Conservation (phyloP, 2,888 invertebrate species). For the Synergus laeviventris region DNA sequence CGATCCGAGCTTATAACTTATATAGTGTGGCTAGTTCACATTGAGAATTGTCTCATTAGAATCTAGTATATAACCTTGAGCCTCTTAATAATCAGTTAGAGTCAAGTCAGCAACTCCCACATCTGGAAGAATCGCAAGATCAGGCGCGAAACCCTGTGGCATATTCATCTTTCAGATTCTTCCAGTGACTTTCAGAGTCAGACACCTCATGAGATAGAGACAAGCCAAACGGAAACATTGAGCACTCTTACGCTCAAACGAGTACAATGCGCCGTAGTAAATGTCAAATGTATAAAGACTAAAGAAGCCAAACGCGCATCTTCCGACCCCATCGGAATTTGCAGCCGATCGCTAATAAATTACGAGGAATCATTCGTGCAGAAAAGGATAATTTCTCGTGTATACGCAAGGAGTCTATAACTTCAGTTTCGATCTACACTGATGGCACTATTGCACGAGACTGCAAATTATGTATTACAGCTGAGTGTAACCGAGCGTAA, state of each 20-base stretch:
- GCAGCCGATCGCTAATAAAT: constrained; percentile 7
- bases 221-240: constrained; percentile 32
- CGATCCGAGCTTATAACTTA: not conserved
- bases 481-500: not conserved
- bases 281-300: constrained; percentile 35
- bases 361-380: not conserved
- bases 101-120: constrained; percentile 22
- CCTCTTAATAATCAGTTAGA: constrained; percentile 33
- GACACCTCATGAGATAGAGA: constrained; percentile 10
- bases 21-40: not conserved
- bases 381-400: not conserved
- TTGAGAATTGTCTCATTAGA: constrained; percentile 18
- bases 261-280: constrained; percentile 32
- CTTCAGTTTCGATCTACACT: not conserved
- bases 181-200: not conserved
- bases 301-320: constrained; percentile 1
- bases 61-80: constrained; percentile 28
- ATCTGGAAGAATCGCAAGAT: constrained; percentile 19
- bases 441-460: not conserved
- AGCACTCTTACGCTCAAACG: constrained; percentile 5
- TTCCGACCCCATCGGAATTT: constrained; percentile 35
- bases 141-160: constrained; percentile 16
- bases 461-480: not conserved
- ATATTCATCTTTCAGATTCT: constrained; percentile 29
- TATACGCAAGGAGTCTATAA: not conserved